Evolutionary conservation across 2,113 vertebrate species (phyloP), one percentile per base, ranked within the genome.

Genomic region (Phoenicopterus ruber): DNA sequence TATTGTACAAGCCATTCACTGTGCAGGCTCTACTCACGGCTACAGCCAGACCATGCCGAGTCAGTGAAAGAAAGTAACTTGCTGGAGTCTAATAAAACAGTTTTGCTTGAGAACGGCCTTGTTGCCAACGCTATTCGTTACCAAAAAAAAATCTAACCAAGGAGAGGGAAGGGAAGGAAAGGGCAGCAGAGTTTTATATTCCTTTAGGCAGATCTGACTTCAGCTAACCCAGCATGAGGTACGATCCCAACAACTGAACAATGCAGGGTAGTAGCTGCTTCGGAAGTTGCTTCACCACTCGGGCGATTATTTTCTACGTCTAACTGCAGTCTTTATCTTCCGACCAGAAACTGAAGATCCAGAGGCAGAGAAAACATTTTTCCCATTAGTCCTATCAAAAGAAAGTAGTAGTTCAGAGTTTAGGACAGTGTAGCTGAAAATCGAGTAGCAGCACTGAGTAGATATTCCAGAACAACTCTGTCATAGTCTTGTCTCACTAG

Each of bases 321-420:
- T 99, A 97, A 99, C 97, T 32, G 99, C 99, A 77, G 98, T 99
- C 98, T 99, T 99, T 98, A 99, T 99, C 98, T 99, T 99, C 91
- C 99, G 99, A 69, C 98, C 98, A 83, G 98, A 9, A 62, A 99
- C 98, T 38, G 98, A 89, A 96, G 98, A 97, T 97, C 98, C 98
- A 85, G 98, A 94, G 78, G 97, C 90, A 88, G 97, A 97, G 94
- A 98, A 98, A 84, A 95, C 38, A 87, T 97, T 98, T 97, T 98
- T 98, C 94, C 98, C 97, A 73, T 98, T 98, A 97, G 96, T 97
- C 97, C 98, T 98, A 97, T 92, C 92, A 95, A 97, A 97, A 97
- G 73, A 97, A 97, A 97, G 71, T 6, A 96, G 86, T 63, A 77
- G 95, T 96, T 93, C 58, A 96, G 81, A 96, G 71, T 86, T 92